Conservation (phyloP, 2,797 vertebrate genomes). For the Poecilia picta region DNA sequence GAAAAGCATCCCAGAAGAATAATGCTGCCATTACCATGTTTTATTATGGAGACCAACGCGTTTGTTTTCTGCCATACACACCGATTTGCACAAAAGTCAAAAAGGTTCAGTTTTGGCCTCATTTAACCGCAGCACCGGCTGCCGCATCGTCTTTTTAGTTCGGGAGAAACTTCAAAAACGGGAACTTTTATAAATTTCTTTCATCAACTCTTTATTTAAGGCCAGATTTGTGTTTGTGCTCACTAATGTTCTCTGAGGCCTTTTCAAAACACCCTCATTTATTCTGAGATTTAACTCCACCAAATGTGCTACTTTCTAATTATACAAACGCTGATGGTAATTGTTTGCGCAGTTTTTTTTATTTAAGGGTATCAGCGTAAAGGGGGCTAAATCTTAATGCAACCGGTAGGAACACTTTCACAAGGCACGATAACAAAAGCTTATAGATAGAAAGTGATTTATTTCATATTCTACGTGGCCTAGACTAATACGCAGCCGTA, state of each 20-base stretch:
- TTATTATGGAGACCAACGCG: neutral
- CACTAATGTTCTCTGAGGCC: neutral
- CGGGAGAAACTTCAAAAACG: neutral
- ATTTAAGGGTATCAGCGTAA: neutral
- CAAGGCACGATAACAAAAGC: conserved; percentile 6
- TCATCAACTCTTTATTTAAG: neutral
- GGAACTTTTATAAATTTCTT: neutral
- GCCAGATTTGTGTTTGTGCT: neutral
- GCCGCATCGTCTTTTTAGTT: neutral
- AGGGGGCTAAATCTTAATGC: neutral
- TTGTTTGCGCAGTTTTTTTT: neutral
- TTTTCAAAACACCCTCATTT: too few relatives aligned
- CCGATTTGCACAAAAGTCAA: neutral
- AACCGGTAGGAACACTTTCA: neutral
- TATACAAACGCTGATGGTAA: neutral
- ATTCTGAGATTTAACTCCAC: too few relatives aligned
- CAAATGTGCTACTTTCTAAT: neutral
- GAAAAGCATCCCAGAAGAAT: neutral
- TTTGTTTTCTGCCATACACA: neutral
- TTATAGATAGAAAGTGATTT: conserved; percentile 29
- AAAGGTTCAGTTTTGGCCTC: neutral
- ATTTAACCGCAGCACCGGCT: neutral
- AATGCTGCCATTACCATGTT: neutral
- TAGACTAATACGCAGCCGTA: conserved; percentile 35
- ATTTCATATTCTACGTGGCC: conserved; percentile 35